A percentile compares a stretch with the other conserved stretches of the same genome.
Conservation (phyloP, 2,888 invertebrate species). For the Rhimphoctona megacephalus region DNA sequence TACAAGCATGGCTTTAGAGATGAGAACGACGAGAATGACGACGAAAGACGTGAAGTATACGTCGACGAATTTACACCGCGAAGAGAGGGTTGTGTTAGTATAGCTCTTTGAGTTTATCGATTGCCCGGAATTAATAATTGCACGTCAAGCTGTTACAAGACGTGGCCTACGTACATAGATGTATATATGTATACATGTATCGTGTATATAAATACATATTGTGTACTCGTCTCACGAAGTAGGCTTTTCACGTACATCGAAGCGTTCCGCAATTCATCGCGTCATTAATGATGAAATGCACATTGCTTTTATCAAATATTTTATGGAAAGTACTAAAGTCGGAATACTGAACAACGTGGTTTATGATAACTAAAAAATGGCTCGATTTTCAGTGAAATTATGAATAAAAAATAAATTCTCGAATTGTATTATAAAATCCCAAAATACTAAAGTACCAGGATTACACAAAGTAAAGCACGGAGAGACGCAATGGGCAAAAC, state of each 20-base stretch:
- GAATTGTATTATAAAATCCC: background rate
- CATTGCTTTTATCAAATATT: constrained; percentile 6
- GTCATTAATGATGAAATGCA: constrained; percentile 39
- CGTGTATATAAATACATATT: constrained; percentile 6
- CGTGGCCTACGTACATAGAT: constrained; percentile 49
- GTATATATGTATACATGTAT: constrained; percentile 11
- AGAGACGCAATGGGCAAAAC: too few relatives aligned
- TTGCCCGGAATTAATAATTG: constrained; percentile 84
- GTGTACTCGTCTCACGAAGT: constrained; percentile 60
- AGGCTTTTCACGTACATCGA: constrained; percentile 68
- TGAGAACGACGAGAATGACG: constrained; percentile 64
- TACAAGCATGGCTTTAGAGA: constrained; percentile 79
- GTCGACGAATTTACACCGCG: constrained; percentile 18
- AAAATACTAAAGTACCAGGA: too few relatives aligned
- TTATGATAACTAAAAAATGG: background rate
- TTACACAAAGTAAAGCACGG: too few relatives aligned
- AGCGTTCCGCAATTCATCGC: constrained; percentile 40
- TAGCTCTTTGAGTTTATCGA: constrained; percentile 83
- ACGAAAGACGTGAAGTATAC: constrained; percentile 24
- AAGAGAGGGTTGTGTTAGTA: constrained; percentile 7
- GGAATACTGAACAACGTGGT: background rate
- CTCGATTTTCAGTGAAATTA: background rate
- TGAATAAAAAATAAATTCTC: background rate
- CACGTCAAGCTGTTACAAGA: constrained; percentile 73
- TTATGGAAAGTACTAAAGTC: background rate